Evolutionary conservation across 1,140 invertebrate species (phyloP), one percentile per base, ranked within the genome.

Genomic region (Diorhabda carinulata): DNA sequence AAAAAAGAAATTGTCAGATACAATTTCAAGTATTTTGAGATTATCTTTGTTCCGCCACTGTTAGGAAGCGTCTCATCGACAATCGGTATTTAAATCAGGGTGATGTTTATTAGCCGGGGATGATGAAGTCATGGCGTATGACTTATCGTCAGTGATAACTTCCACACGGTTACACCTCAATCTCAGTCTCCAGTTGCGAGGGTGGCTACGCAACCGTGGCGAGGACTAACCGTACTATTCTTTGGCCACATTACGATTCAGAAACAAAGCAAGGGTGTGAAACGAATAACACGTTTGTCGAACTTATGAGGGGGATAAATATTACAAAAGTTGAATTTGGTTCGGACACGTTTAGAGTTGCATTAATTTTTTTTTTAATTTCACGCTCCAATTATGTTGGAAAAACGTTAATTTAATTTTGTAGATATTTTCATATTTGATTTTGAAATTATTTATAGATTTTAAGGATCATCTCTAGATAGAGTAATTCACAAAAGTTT

Each of bases 121-220:
- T 71, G 72, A 76, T 77, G 73, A 77, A 77, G 74, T 75, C 74
- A 66, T 75, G 70, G 57, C 43, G 59, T 59, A 69, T 77, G 74
- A 77, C 74, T 76, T 77, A 77, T 77, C 74, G 74, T 65, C 68
- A 59, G 64, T 69, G 72, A 75, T 76, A 71, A 76, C 74, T 76
- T 76, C 75, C 75, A 76, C 75, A 74, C 75, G 71, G 75, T 76
- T 76, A 76, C 72, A 73, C 73, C 70, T 73, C 66, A 66, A 68
- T 66, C 69, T 66, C 25, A 58, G 59, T 47, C 57, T 42, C 57
- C 25, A 10, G 9, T 10, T 41, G 58, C 40, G 58, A 60, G 65
- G 67, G 67, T 68, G 67, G 42, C 60, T 47, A 62, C 45, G 67
- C 58, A 68, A 42, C 67, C 67, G 67, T 68, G 61, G 45, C 67